Base-by-base conservation (phyloP, 2,797 vertebrate species). In the Synanceia verrucosa region DNA sequence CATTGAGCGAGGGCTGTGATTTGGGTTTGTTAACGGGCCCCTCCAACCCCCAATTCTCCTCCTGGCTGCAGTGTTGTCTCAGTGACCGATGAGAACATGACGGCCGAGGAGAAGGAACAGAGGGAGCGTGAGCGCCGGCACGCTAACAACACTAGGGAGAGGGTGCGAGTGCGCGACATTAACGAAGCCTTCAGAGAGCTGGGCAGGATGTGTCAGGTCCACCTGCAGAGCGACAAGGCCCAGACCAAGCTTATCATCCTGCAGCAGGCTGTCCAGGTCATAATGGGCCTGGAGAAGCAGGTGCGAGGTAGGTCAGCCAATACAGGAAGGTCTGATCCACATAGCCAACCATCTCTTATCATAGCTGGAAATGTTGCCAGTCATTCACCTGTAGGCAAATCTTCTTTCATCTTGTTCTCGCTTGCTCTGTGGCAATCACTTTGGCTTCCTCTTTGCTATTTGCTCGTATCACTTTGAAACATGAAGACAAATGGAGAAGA, bases 221-320 rank as follows among this genome's bases (percentile, higher is more conserved):
- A 99, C 94, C 94, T 99, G 95, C 97, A 98, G 95, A 97, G 95
- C 89, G 98, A 99, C 96, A 99, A 98, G 93, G 97, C 98, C 86
- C 98, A 99, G 95, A 99, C 98, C 95, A 99, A 99, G 91, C 96
- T 99, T 91, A 92, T 98, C 94, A 99, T 99, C 94, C 95, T 99
- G 72, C 98, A 99, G 88, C 98, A 99, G 95, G 98, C 98, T 68
- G 97, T 98, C 88, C 97, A 99, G 96, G 96, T 99, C 95, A 99
- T 99, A 93, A 93, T 98, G 94, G 96, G 96, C 92, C 95, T 99
- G 94, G 97, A 99, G 95, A 97, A 97, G 94, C 98, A 99, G 97
- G 98, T 99, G 95, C 97, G 97, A 99, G 98, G 98, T 99, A 99
- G 95, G 97, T 95, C 91, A 79, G 88, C 84, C 81, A 77, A 73